Conservation (phyloP, 2,888 invertebrate genomes). For the Drosophila gaucha region DNA sequence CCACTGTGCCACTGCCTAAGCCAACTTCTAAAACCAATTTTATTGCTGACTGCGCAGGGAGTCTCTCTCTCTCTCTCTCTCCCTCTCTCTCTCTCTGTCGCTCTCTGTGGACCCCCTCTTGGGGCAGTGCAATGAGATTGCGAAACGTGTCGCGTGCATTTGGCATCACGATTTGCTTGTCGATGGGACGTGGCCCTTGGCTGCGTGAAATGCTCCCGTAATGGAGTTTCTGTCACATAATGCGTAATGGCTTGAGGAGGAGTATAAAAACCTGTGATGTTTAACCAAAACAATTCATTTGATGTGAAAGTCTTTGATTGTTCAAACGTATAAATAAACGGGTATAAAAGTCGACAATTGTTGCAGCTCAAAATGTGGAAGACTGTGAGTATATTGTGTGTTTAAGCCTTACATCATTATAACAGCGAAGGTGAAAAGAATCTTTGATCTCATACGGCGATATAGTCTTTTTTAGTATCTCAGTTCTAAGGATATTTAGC, state of each 20-base stretch:
- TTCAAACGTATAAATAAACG: constrained; percentile 26
- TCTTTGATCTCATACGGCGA: neutral
- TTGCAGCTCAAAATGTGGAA: constrained; percentile 40
- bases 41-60: too few relatives aligned
- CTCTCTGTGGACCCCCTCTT: neutral
- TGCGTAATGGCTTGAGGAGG: constrained; percentile 27
- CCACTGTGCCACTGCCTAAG: constrained; percentile 8
- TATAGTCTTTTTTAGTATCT: neutral
- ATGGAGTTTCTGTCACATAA: constrained; percentile 59
- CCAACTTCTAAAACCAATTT: constrained; percentile 32
- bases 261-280: constrained; percentile 56
- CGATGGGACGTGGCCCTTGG: constrained; percentile 59
- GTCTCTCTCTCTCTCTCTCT: neutral
- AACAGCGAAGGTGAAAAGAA: neutral
- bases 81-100: neutral
- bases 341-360: neutral
- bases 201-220: constrained; percentile 64
- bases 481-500: neutral
- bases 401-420: neutral
- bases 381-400: constrained; percentile 45
- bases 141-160: constrained; percentile 74
- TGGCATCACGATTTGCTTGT: constrained; percentile 74
- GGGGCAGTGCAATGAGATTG: constrained; percentile 41
- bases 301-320: constrained; percentile 68
- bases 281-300: constrained; percentile 63